Conservation (phyloP, 2,797 vertebrate species). For the Borostomias antarcticus region DNA sequence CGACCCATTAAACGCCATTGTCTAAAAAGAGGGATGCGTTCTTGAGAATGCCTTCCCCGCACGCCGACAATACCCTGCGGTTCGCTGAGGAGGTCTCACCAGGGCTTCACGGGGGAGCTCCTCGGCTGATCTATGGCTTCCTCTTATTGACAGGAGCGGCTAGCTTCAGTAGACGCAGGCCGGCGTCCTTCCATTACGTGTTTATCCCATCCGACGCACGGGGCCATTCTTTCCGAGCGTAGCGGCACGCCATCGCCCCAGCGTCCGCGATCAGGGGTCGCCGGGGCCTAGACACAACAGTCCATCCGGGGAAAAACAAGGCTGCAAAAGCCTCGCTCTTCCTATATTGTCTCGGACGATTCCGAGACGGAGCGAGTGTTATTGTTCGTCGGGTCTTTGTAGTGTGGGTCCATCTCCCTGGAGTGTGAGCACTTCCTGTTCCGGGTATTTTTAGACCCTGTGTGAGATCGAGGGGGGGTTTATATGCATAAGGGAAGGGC, state of each 20-base stretch:
- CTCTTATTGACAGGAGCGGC: conserved; percentile 40
- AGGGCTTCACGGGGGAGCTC: conserved; percentile 22
- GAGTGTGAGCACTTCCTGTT: conserved; percentile 77
- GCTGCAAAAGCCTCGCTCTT: conserved; percentile 72
- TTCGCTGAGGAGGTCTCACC: conserved; percentile 20
- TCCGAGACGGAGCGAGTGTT: conserved; percentile 71
- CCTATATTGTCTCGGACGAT: conserved; percentile 80
- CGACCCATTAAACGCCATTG: conserved; percentile 59
- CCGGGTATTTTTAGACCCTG: conserved; percentile 75
- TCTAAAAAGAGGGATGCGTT: conserved; percentile 49
- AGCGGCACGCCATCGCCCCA: conserved; percentile 69
- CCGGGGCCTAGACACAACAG: conserved; percentile 82
- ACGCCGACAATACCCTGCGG: conserved; percentile 28
- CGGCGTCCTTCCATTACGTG: conserved; percentile 49
- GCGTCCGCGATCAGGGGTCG: conserved; percentile 68
- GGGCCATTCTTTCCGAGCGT: conserved; percentile 69
- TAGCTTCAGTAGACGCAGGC: conserved; percentile 31
- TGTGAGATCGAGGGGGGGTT: conserved; percentile 66
- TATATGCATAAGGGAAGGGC: neutral
- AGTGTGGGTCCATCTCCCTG: conserved; percentile 66
- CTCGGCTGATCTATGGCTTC: conserved; percentile 46
- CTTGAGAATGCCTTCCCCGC: conserved; percentile 39
- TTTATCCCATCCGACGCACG: conserved; percentile 57
- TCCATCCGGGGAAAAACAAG: conserved; percentile 69
- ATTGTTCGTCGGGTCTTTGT: conserved; percentile 79